A percentile compares a stretch with the other conserved stretches of the same genome.
Conservation (phyloP, 2,113 vertebrate genomes). For the Crotophaga sulcirostris region DNA sequence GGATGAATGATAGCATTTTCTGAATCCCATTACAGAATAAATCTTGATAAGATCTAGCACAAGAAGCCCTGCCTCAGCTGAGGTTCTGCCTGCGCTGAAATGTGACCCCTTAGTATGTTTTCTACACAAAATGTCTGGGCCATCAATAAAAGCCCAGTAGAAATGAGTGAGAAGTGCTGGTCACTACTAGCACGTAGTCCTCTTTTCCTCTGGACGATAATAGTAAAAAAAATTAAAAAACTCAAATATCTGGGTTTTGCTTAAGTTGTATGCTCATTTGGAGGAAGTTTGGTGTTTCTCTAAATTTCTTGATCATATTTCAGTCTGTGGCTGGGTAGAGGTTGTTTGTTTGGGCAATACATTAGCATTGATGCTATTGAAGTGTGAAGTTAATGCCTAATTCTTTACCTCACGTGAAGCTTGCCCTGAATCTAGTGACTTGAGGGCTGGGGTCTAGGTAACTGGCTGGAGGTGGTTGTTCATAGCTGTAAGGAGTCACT, state of each 20-base stretch:
- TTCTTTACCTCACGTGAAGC: not conserved
- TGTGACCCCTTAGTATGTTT: not conserved
- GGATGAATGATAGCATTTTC: not conserved
- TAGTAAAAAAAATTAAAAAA: not conserved
- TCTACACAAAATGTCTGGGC: not conserved
- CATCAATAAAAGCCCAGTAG: not conserved
- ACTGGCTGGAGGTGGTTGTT: rapidly evolving
- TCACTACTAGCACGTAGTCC: not conserved
- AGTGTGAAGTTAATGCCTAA: not conserved
- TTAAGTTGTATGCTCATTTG: not conserved
- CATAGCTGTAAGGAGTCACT: not conserved
- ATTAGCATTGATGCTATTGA: not conserved
- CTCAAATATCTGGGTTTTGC: not conserved
- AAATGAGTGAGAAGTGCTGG: not conserved
- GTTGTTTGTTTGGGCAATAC: not conserved
- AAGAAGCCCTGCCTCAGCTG: not conserved
- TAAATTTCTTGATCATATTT: not conserved
- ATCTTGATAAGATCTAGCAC: not conserved
- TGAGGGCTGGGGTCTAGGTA: no score
- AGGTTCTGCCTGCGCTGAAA: not conserved
- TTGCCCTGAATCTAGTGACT: not conserved
- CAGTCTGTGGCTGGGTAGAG: not conserved
- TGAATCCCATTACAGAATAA: not conserved
- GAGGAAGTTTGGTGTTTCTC: not conserved
- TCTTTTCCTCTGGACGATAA: not conserved